Conservation (phyloP, 2,113 vertebrate species). For the Nerophis lumbriciformis region DNA sequence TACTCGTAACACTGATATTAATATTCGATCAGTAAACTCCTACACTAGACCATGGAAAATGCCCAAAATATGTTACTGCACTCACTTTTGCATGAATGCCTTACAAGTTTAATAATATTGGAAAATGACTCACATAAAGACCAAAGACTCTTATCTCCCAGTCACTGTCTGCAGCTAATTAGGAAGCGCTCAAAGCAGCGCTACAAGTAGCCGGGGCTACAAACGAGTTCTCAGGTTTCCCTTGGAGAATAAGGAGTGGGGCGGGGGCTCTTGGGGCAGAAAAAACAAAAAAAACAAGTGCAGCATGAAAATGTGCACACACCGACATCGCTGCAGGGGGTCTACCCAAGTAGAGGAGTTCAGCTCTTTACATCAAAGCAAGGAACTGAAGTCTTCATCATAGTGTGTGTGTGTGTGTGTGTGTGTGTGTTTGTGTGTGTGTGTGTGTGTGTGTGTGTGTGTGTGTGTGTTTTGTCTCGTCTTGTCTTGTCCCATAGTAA, state of each 20-base stretch:
- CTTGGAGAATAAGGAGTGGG: constrained; percentile 15
- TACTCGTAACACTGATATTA: too few species aligned
- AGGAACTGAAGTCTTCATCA: constrained; percentile 12
- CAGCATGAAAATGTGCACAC: constrained; percentile 49
- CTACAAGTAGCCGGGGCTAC: constrained; percentile 32
- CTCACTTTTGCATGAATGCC: constrained; percentile 5
- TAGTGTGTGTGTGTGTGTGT: background rate
- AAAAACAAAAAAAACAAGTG: constrained; percentile 57
- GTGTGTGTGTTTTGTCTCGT: too few species aligned
- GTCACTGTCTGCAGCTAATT: constrained; percentile 45
- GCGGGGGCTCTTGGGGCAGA: constrained; percentile 15
- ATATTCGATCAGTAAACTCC: too few species aligned
- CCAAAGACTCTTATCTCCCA: constrained; percentile 22
- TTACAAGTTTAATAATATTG: constrained; percentile 23
- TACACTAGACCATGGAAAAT: too few species aligned
- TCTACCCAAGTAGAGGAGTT: constrained; percentile 39
- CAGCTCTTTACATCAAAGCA: constrained; percentile 53
- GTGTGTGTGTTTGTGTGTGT: constrained; percentile 12
- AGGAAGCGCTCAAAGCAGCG: constrained; percentile 30
- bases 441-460: background rate
- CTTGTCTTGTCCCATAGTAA: too few species aligned
- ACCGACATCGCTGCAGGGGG: constrained; percentile 31
- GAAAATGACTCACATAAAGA: constrained; percentile 14
- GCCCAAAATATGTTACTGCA: background rate
- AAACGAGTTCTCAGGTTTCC: constrained; percentile 48